Conservation (phyloP, 1,140 invertebrate genomes). For the Nasonia vitripennis region DNA sequence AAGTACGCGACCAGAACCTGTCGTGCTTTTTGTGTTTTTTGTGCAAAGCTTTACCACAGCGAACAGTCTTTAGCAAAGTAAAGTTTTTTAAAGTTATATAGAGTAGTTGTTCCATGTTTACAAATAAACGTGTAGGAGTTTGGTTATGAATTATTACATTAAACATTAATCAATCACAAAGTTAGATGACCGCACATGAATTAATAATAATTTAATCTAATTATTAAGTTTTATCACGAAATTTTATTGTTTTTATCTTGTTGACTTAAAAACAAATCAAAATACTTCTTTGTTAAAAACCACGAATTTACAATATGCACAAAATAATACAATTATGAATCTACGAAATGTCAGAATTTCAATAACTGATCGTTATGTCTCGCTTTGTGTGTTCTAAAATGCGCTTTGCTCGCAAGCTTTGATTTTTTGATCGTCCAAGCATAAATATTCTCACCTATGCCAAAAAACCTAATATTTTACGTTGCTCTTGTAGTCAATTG, state of each 20-base stretch:
- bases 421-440: conserved; percentile 2
- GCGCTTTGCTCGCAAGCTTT: conserved; percentile 40
- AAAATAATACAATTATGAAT: not conserved
- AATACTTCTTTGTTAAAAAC: not conserved
- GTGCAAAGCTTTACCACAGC: conserved; percentile 56
- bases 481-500: conserved; percentile 76
- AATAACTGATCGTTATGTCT: conserved; percentile 6
- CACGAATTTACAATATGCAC: conserved; percentile 19
- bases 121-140: not conserved
- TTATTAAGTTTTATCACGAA: not conserved
- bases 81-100: not conserved
- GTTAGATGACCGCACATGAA: not conserved
- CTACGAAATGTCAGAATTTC: not conserved
- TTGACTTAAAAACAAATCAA: not conserved
- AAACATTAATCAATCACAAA: not conserved
- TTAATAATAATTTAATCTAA: not conserved
- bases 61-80: conserved; percentile 36
- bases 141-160: conserved; percentile 21
- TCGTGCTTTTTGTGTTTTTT: conserved; percentile 55
- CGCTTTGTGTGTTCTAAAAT: conserved; percentile 11
- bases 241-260: not conserved
- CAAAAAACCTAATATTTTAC: not conserved
- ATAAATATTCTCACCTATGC: not conserved
- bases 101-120: not conserved
- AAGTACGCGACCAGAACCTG: conserved; percentile 62